Conservation (phyloP, 1,140 invertebrate species). For the Parapsyche elsis region DNA sequence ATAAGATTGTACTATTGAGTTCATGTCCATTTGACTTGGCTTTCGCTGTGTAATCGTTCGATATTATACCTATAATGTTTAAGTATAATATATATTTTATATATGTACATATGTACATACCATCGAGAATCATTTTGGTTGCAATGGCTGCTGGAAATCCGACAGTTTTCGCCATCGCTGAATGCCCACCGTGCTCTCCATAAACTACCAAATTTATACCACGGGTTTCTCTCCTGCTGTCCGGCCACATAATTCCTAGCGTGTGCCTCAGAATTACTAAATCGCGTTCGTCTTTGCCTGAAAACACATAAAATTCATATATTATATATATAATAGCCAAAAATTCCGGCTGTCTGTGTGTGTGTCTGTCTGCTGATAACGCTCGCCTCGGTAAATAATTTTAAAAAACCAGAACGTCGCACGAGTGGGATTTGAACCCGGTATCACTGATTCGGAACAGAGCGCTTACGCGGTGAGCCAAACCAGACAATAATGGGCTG, state of each 20-base stretch:
- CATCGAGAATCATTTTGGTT: constrained; percentile 96
- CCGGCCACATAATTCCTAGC: constrained; percentile 91
- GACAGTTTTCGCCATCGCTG: constrained; percentile 98
- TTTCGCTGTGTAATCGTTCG: background rate
- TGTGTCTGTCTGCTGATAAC: too few species aligned
- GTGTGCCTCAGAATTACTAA: constrained; percentile 95
- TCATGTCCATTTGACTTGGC: too few species aligned
- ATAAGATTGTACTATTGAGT: background rate
- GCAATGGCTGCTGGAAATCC: constrained; percentile 97
- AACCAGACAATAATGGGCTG: too few species aligned
- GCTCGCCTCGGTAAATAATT: too few species aligned
- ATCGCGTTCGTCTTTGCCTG: constrained; percentile 88
- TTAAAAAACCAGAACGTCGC: too few species aligned
- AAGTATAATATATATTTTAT: background rate
- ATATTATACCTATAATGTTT: background rate
- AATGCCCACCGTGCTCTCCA: constrained; percentile 86
- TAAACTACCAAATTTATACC: constrained; percentile 95
- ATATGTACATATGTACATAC: constrained; percentile 72
- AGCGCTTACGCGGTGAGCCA: too few species aligned
- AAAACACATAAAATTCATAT: constrained; percentile 22
- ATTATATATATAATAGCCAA: too few species aligned
- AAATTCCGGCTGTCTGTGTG: too few species aligned
- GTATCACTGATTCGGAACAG: too few species aligned
- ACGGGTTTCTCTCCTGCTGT: constrained; percentile 83
- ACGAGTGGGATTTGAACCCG: too few species aligned